These are phyloP conservation scores for Alviniconcha marisindica DNA, from an alignment of 1,140 invertebrate genomes.

Conservation along the genomic window DNA sequence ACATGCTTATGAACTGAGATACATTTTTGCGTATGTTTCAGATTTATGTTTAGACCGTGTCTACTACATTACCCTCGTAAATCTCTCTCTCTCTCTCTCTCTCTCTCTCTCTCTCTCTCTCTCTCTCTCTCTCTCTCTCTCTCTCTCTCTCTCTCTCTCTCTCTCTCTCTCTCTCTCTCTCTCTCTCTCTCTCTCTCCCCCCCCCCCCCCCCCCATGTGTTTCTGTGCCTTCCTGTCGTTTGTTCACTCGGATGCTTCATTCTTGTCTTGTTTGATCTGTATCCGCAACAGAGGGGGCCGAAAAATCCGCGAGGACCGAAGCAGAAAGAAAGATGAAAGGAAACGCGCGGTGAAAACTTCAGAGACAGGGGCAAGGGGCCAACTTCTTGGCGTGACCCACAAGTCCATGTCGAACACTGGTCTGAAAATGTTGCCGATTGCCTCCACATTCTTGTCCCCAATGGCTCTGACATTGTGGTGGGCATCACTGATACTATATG, in stretches of 20 bases:
- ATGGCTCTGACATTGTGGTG: background rate
- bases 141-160: constrained; percentile 23
- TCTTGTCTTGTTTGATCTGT: constrained; percentile 13
- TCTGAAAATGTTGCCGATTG: background rate
- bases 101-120: constrained; percentile 9
- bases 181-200: background rate
- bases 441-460: background rate
- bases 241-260: background rate
- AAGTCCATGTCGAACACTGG: constrained; percentile 1
- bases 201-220: background rate
- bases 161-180: background rate
- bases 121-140: background rate
- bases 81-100: too few species aligned
- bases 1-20: too few species aligned
- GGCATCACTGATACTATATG: too few species aligned
- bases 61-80: too few species aligned
- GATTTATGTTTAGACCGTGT: too few species aligned
- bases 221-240: constrained; percentile 1
- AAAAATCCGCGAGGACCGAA: background rate
- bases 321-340: constrained; percentile 12
- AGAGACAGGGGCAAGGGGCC: constrained; percentile 4
- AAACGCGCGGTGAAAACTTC: background rate
- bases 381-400: constrained; percentile 12
- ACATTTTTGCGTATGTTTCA: too few species aligned
- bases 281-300: constrained; percentile 9